These are phyloP conservation scores for Patella vulgata DNA, from an alignment of 1,140 invertebrate genomes.

Conservation along the genomic window DNA sequence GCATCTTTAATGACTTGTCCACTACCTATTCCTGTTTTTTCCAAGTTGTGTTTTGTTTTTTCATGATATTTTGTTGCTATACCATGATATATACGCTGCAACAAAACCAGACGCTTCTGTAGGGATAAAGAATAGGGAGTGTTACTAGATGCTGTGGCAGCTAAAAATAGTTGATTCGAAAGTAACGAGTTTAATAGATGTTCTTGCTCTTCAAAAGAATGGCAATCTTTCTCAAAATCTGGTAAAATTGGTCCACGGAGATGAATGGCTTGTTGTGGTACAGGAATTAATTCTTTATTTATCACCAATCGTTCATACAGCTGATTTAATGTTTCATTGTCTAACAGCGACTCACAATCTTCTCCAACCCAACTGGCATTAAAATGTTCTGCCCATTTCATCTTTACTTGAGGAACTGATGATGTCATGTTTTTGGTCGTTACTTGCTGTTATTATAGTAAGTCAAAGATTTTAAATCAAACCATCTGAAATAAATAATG, in stretches of 20 bases:
- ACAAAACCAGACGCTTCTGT: slow-evolving; percentile 71
- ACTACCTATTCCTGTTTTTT: slow-evolving; percentile 11
- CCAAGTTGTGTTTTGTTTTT: slow-evolving; percentile 18
- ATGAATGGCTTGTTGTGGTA: slow-evolving; percentile 65
- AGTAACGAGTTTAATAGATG: slow-evolving; percentile 70
- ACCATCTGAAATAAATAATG: no score
- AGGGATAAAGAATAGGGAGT: slow-evolving; percentile 71
- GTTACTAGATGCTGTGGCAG: slow-evolving; percentile 70
- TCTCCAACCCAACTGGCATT: slow-evolving; percentile 72
- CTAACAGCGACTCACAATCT: slow-evolving; percentile 71
- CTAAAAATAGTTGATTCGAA: slow-evolving; percentile 70
- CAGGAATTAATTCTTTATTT: slow-evolving; percentile 69
- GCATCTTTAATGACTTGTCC: background rate
- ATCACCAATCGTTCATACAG: slow-evolving; percentile 72
- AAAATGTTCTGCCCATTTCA: slow-evolving; percentile 72
- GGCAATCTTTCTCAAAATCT: slow-evolving; percentile 67
- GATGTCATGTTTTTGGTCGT: no score
- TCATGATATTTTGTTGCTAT: slow-evolving; percentile 71
- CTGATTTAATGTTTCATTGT: slow-evolving; percentile 68
- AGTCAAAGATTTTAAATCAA: no score
- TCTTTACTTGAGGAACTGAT: slow-evolving; percentile 24
- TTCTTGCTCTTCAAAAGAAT: slow-evolving; percentile 69
- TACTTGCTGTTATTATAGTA: no score
- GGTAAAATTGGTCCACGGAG: slow-evolving; percentile 65
- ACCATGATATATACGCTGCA: slow-evolving; percentile 74